Evolutionary conservation across 2,113 vertebrate genomes (phyloP).

Genomic region (Desmodus rotundus): DNA sequence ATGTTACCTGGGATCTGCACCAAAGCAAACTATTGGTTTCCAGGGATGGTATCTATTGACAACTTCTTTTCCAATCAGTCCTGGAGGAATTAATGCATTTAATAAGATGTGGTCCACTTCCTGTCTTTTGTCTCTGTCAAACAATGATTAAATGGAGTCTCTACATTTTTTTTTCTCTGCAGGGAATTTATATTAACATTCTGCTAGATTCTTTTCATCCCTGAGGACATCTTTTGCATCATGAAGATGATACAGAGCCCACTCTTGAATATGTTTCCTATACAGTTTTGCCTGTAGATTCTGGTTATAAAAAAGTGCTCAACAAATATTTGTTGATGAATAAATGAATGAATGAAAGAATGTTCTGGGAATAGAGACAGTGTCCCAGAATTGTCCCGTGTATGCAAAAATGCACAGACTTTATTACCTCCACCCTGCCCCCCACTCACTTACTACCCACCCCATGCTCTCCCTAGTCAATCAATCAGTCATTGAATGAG

Average conservation of each 20-base stretch:
- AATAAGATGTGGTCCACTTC: background rate
- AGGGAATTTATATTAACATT: conserved; percentile 33
- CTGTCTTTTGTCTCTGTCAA: conserved; percentile 7
- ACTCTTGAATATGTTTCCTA: background rate
- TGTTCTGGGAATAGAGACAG: background rate
- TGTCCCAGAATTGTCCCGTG: background rate
- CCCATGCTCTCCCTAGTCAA: background rate
- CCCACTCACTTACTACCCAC: fast-evolving
- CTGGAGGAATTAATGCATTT: background rate
- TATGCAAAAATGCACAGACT: background rate
- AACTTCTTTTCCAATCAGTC: background rate
- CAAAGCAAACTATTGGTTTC: background rate
- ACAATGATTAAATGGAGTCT: conserved; percentile 16
- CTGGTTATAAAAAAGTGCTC: background rate
- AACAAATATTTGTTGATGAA: conserved; percentile 21
- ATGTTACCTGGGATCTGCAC: background rate
- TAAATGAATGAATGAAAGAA: background rate
- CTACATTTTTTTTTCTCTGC: conserved; percentile 12
- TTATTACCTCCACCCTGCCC: background rate
- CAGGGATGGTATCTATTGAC: background rate
- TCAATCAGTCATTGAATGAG: background rate
- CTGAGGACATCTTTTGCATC: background rate
- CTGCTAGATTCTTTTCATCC: conserved; percentile 13
- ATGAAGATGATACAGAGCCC: background rate
- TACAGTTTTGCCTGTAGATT: background rate